Evolutionary conservation across 1,140 invertebrate genomes (phyloP), one percentile per base, ranked within the genome.

Genomic region (Anthonomus grandis): DNA sequence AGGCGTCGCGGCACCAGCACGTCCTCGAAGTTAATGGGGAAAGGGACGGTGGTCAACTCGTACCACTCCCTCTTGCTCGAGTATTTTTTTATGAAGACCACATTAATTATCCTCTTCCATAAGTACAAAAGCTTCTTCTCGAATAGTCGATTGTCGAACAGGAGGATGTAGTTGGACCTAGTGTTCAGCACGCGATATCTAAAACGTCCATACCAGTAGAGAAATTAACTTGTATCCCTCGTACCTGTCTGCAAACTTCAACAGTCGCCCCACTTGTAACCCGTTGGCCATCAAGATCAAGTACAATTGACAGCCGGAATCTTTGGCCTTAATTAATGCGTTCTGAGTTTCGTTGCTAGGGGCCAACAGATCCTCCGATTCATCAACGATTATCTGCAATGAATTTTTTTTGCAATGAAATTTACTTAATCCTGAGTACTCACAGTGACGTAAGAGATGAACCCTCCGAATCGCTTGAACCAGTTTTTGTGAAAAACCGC

Each of bases 31-130:
- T 76, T 75, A 34, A 76, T 75, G 2, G 89, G 88, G 73, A 84
- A 90, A 1, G 84, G 82, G 5, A 89, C 81, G 0, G 86, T 88
- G 4, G 79, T 79, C 0, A 91, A 66, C 70, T 87, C 83, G 62
- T 81, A 86, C 79, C 81, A 83, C 9, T 78, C 74, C 17, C 72
- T 74, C 27, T 71, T 74, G 2, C 67, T 62, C 9, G 55, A 67
- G 62, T 83, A 82, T 63, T 79, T 75, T 41, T 78, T 77, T 15
- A 90, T 74, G 52, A 90, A 90, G n/a, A 90, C 68, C 0, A 86
- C 82, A 62, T 87, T 86, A 2, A 89, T 78, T 18, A 89, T 84
- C 59, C 84, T 78, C 36, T 85, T 89, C 89, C 89, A 90, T 6
- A 91, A 63, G 62, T 88, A 86, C 62, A 83, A 78, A 56, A 86